Base-by-base conservation (phyloP, 2,113 vertebrate genomes). In the Australoheros scitulus region DNA sequence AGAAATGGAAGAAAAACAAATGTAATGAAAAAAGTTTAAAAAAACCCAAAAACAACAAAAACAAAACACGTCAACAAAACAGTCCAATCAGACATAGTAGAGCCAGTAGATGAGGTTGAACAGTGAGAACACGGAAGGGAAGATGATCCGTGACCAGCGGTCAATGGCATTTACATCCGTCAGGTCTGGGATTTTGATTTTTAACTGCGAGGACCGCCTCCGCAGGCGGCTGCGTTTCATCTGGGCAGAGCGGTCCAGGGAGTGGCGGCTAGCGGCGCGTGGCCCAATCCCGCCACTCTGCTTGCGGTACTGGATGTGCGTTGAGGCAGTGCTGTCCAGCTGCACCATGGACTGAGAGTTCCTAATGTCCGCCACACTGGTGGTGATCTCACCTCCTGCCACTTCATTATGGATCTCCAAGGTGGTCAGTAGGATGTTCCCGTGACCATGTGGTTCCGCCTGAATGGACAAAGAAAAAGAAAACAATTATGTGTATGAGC, bases 21-120 rank as follows among this genome's bases (percentile, higher is more conserved):
- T n/a, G 58, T 83, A 85, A 79, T 20, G 60, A 79, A 82, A 86
- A 59, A 78, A 75, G 79, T 60, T 32, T 32, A 77, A 81, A 82
- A 82, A 61, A 72, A 75, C 70, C 74, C 64, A 47, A 83, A 68
- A 68, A 47, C 14, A 47, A 83, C 36, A 72, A 74, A 52, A 72
- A 78, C 72, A 78, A 70, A 70, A 86, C 85, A 80, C 56, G 57
- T 85, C 50, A 86, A 82, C 58, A 72, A 74, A 84, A 86, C 70
- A 55, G 76, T 87, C 81, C 84, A 93, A 92, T 98, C 97, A 99
- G 95, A 99, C 97, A 85, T 99, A 99, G 92, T 99, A 99, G 91
- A 98, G 96, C 98, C 98, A 99, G 95, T 99, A 99, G 94, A 99
- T 94, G 84, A 99, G 93, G 94, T 99, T 99, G 95, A 99, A 99